Percentiles rank a stretch among this genome's conserved stretches.
These are phyloP conservation scores for Aleiodes testaceus DNA, from an alignment of 2,888 invertebrate species.

Conservation along the genomic window DNA sequence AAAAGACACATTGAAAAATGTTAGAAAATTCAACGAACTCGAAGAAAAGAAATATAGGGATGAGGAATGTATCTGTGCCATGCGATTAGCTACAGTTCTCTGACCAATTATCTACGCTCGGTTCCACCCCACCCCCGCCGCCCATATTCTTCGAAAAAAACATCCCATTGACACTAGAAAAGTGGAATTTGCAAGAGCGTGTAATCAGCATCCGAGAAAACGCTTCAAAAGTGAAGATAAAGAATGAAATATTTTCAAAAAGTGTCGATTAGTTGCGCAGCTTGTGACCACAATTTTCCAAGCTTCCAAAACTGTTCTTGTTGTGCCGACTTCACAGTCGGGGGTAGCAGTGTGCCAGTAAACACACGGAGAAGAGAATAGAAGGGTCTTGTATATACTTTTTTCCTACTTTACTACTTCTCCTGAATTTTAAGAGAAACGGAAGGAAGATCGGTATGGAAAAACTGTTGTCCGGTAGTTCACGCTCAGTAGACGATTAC, in stretches of 20 bases:
- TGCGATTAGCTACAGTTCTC: slow-evolving; percentile 16
- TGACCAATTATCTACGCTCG: slow-evolving; percentile 20
- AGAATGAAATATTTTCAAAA: slow-evolving; percentile 41
- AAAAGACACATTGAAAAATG: background rate
- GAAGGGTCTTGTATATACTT: background rate
- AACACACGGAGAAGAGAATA: slow-evolving; percentile 14
- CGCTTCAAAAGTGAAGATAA: slow-evolving; percentile 27
- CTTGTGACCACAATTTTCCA: slow-evolving; percentile 9
- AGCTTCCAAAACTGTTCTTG: slow-evolving; percentile 21
- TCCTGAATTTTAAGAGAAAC: slow-evolving; percentile 2
- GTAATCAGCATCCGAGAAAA: slow-evolving; percentile 16
- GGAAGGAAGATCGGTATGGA: slow-evolving; percentile 14
- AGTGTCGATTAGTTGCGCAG: slow-evolving; percentile 31
- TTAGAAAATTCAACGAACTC: slow-evolving; percentile 21
- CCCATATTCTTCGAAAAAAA: slow-evolving; percentile 3
- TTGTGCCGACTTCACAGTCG: slow-evolving; percentile 24
- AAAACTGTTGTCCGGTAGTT: slow-evolving; percentile 22
- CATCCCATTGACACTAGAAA: slow-evolving; percentile 21
- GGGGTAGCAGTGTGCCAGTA: slow-evolving; percentile 9
- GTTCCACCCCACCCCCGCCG: slow-evolving; percentile 9
- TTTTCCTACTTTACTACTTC: background rate
- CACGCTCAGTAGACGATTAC: slow-evolving; percentile 30
- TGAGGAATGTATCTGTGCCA: slow-evolving; percentile 39
- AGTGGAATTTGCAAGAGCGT: slow-evolving; percentile 9
- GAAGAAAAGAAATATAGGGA: slow-evolving; percentile 12